Evolutionary conservation across 2,888 invertebrate genomes (phyloP).

Genomic region (Eupithecia subumbrata): DNA sequence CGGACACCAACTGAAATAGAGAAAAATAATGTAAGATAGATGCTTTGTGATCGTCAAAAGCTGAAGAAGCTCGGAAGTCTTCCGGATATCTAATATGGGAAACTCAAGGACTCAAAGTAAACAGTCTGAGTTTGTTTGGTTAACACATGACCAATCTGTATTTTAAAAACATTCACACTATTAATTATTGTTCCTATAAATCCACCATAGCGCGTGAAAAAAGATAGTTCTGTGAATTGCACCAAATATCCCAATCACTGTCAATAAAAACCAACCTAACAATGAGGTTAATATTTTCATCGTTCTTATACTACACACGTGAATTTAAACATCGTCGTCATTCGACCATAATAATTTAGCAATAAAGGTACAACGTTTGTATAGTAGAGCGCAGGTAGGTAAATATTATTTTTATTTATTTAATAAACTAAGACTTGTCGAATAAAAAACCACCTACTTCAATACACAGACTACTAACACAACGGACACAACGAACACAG

Average conservation of each 20-base stretch:
- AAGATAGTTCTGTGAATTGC: neutral
- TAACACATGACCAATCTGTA: neutral
- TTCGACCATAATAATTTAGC: neutral
- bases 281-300: neutral
- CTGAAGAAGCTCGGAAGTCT: neutral
- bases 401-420: neutral
- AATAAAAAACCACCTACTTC: neutral
- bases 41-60: neutral
- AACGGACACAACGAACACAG: neutral
- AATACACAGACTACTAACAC: neutral
- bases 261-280: neutral
- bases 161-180: neutral
- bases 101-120: neutral
- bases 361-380: neutral
- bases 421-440: neutral
- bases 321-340: neutral
- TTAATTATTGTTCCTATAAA: neutral
- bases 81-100: neutral
- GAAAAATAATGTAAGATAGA: neutral
- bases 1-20: conserved; percentile 45
- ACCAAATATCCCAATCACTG: neutral
- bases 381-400: neutral
- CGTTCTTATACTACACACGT: neutral
- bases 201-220: neutral
- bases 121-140: neutral